These are phyloP conservation scores for Otis tarda DNA, from an alignment of 2,113 vertebrate species.

Conservation along the genomic window DNA sequence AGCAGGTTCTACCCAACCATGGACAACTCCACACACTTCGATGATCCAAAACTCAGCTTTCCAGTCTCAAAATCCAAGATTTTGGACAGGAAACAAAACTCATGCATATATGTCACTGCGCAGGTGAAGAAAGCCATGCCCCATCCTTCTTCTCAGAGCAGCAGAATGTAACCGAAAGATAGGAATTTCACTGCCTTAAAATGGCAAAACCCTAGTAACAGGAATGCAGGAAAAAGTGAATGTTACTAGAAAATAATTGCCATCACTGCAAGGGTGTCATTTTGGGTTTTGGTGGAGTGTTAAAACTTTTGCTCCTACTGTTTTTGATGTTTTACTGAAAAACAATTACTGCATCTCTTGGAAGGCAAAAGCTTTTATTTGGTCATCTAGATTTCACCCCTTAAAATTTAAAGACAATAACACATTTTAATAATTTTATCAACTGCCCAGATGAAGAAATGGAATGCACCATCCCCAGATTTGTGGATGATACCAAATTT, in stretches of 20 bases:
- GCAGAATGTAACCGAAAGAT: neutral
- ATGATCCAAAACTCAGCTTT: neutral
- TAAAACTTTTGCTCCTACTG: neutral
- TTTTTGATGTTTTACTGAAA: neutral
- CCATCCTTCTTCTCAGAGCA: neutral
- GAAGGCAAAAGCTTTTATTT: neutral
- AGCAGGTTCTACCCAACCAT: neutral
- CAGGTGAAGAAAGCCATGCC: neutral
- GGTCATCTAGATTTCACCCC: neutral
- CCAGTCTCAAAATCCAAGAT: neutral
- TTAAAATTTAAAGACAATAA: neutral
- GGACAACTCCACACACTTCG: neutral
- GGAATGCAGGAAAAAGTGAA: neutral
- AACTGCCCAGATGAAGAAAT: neutral
- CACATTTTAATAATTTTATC: neutral
- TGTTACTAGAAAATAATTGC: neutral
- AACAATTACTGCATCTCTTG: neutral
- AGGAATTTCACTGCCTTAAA: neutral
- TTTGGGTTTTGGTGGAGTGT: accelerated
- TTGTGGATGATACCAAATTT: neutral
- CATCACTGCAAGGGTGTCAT: neutral
- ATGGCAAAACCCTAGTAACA: neutral
- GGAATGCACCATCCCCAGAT: neutral
- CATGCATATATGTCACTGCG: accelerated
- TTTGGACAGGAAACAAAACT: neutral